A percentile compares a stretch with the other conserved stretches of the same genome.
Evolutionary conservation across 2,888 invertebrate genomes (phyloP).

Genomic region (Ferrisia virgata): DNA sequence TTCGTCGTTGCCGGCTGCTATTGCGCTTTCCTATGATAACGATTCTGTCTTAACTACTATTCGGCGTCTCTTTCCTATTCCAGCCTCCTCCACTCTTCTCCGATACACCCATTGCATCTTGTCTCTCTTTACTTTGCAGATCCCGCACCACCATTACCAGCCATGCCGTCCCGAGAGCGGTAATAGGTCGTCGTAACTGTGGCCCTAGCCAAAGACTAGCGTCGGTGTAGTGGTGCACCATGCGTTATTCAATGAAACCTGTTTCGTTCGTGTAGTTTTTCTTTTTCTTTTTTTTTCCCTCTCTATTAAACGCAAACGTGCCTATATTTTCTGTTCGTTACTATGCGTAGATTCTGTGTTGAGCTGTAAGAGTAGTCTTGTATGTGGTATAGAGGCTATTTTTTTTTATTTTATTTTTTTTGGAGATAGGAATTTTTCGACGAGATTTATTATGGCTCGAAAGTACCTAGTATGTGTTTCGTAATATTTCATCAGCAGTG

Average conservation of each 20-base stretch:
- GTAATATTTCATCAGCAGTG: neutral
- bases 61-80: too few species aligned
- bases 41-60: neutral
- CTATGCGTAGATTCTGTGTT: too few species aligned
- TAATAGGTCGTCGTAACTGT: neutral
- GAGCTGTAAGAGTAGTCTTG: too few species aligned
- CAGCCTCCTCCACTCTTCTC: too few species aligned
- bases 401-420: neutral
- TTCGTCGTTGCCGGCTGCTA: neutral
- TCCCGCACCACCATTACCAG: too few species aligned
- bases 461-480: neutral
- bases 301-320: too few species aligned
- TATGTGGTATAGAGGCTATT: neutral
- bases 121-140: too few species aligned
- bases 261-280: neutral
- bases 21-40: neutral
- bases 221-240: neutral
- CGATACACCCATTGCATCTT: too few species aligned
- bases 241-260: slow-evolving; percentile 5
- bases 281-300: neutral
- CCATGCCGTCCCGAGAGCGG: neutral
- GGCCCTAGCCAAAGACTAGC: neutral
- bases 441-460: neutral
- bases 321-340: neutral
- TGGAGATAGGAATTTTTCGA: neutral